A percentile compares a stretch with the other conserved stretches of the same genome.
Conservation (phyloP, 2,888 invertebrate species). For the Chromoteleia sp. region DNA sequence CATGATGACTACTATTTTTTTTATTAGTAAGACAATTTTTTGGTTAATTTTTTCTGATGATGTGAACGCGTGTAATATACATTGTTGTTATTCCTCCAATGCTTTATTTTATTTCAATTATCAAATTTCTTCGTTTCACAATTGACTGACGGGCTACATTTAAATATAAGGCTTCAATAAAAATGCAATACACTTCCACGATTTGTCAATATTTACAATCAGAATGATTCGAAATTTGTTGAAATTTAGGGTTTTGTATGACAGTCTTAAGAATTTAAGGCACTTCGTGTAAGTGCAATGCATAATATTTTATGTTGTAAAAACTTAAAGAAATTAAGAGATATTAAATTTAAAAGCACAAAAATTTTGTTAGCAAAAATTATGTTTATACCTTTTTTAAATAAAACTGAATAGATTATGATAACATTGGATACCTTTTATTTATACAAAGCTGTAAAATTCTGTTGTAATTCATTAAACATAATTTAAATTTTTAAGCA, state of each 20-base stretch:
- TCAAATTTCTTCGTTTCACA: conserved; percentile 9
- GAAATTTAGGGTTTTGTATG: conserved; percentile 4
- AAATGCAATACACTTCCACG: conserved; percentile 56
- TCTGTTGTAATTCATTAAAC: no score
- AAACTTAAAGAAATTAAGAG: conserved; percentile 17
- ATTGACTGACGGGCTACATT: conserved; percentile 37
- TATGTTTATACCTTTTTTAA: conserved; percentile 66
- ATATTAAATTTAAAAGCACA: conserved; percentile 50
- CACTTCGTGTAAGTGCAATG: conserved; percentile 50
- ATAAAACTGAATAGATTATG: conserved; percentile 59
- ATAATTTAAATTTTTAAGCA: no score
- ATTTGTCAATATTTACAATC: conserved; percentile 30
- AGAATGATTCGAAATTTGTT: conserved; percentile 2
- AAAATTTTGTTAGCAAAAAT: conserved; percentile 58
- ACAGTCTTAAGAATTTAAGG: conserved; percentile 8
- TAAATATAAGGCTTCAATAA: conserved; percentile 24
- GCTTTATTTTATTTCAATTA: conserved; percentile 22
- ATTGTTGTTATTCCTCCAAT: conserved; percentile 33
- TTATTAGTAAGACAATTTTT: conserved; percentile 25
- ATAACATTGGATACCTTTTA: conserved; percentile 1
- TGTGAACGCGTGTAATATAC: conserved; percentile 55
- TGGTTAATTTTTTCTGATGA: conserved; percentile 31
- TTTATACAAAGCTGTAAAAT: no score
- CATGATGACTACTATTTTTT: no score
- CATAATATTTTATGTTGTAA: conserved; percentile 37